Conservation (phyloP, 92 coral and sea anemone genomes). For the Hydrozoanthus gracilis region DNA sequence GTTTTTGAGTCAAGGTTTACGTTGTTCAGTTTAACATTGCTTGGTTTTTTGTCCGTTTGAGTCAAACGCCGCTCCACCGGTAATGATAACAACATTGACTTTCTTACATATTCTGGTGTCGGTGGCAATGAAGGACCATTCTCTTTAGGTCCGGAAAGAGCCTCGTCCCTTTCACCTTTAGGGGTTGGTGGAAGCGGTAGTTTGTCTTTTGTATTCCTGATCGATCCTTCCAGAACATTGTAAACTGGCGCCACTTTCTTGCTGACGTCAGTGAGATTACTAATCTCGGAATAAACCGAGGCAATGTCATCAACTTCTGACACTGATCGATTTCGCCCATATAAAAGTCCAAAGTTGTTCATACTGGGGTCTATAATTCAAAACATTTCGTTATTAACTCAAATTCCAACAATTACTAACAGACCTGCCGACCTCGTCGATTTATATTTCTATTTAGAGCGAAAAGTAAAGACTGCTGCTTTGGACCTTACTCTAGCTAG, state of each 20-base stretch:
- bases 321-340: neutral
- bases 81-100: neutral
- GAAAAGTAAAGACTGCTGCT: neutral
- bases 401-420: neutral
- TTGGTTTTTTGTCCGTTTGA: neutral
- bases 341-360: slow-evolving; percentile 20
- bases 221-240: neutral
- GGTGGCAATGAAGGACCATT: slow-evolving; percentile 14
- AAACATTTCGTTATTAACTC: neutral
- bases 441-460: too few species aligned
- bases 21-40: neutral
- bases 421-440: neutral
- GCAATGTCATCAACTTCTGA: slow-evolving; percentile 19
- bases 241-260: neutral
- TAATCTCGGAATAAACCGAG: slow-evolving; percentile 38
- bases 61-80: neutral
- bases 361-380: neutral
- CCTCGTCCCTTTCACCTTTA: neutral
- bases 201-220: slow-evolving; percentile 28
- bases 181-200: slow-evolving; percentile 28
- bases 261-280: slow-evolving; percentile 12
- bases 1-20: neutral
- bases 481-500: too few species aligned
- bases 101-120: slow-evolving; percentile 30
- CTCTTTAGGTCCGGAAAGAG: neutral